Evolutionary conservation across 2,888 invertebrate genomes (phyloP).

Genomic region (Sepiola atlantica): DNA sequence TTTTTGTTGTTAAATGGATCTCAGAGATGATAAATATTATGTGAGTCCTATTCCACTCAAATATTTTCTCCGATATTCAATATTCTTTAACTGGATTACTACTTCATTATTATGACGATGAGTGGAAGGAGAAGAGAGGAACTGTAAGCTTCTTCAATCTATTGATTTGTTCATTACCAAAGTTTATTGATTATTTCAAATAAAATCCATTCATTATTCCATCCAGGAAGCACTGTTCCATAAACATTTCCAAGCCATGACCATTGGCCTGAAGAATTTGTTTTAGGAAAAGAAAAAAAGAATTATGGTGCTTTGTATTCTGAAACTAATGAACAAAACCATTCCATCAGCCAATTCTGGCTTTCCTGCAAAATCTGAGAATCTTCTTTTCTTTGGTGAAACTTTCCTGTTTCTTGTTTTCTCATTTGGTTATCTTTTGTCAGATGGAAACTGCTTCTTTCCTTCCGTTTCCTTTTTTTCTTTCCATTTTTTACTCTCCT

Average conservation of each 20-base stretch:
- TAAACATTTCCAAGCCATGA: not conserved
- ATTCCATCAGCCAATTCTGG: not conserved
- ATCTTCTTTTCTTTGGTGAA: not conserved
- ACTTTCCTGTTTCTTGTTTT: not conserved
- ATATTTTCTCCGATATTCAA: not conserved
- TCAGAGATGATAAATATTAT: too few species aligned
- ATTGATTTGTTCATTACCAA: conserved; percentile 32
- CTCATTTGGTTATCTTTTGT: not conserved
- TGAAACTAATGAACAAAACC: not conserved
- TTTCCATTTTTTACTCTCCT: not conserved
- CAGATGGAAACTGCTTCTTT: not conserved
- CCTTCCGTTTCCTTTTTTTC: not conserved
- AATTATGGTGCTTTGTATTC: not conserved
- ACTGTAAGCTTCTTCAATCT: not conserved
- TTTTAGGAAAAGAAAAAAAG: not conserved
- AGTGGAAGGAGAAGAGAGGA: too few species aligned
- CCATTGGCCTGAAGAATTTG: not conserved
- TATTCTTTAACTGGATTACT: not conserved
- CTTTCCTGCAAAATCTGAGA: not conserved
- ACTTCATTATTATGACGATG: not conserved
- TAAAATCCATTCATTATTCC: not conserved
- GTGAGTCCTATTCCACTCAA: not conserved
- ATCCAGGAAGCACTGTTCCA: not conserved
- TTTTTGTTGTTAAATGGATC: too few species aligned
- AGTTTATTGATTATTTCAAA: not conserved